Percentiles rank a stretch among this genome's conserved stretches.
Evolutionary conservation across 1,140 invertebrate species (phyloP).

Genomic region (Diorhabda elongata): DNA sequence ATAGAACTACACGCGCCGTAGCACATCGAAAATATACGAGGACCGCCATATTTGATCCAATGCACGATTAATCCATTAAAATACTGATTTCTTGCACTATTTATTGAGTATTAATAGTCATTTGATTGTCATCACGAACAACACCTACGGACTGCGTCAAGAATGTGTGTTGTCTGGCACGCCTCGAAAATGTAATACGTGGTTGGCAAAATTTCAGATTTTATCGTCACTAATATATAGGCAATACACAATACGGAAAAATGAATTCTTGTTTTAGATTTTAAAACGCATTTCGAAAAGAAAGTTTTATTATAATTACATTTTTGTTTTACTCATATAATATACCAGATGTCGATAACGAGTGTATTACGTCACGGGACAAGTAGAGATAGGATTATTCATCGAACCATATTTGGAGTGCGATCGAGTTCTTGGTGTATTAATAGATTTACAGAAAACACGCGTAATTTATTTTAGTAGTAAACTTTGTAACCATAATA

Average conservation of each 20-base stretch:
- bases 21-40: not conserved
- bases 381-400: slow-evolving; percentile 4
- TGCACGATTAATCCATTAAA: no score
- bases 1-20: slow-evolving; percentile 19
- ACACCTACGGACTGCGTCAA: not conserved
- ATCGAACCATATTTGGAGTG: slow-evolving; percentile 34
- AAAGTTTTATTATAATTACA: not conserved
- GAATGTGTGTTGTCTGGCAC: not conserved
- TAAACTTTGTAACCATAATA: no score
- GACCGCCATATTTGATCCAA: not conserved
- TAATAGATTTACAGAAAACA: slow-evolving; percentile 25
- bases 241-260: not conserved
- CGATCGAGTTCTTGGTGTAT: slow-evolving; percentile 30
- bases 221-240: not conserved
- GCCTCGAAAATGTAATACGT: not conserved
- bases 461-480: not conserved
- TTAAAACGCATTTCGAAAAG: not conserved
- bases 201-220: not conserved
- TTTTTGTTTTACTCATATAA: not conserved
- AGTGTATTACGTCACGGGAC: slow-evolving; percentile 24
- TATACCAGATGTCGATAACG: not conserved
- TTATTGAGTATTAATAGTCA: no score
- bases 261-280: not conserved
- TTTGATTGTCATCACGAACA: not conserved
- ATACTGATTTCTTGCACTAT: no score